Evolutionary conservation across 2,797 vertebrate species (phyloP).

Genomic region (Artibeus lituratus): DNA sequence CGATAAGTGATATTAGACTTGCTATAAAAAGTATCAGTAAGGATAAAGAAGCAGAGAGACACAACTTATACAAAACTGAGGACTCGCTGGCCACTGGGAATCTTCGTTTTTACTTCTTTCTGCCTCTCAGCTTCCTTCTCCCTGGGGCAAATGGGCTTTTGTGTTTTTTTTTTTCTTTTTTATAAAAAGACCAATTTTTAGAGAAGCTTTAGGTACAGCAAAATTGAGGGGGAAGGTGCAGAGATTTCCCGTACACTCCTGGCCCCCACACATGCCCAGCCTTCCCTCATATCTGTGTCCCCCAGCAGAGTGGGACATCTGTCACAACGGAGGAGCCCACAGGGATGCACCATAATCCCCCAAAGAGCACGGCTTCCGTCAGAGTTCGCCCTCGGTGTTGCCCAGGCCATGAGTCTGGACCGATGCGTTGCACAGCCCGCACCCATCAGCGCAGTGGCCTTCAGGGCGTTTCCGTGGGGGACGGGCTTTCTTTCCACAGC

Average conservation of each 20-base stretch:
- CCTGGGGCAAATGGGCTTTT: neutral
- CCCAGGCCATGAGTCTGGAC: neutral
- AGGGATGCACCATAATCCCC: fast-evolving
- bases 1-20: neutral
- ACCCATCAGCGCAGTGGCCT: neutral
- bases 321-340: neutral
- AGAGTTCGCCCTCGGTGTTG: too few species aligned
- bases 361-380: neutral
- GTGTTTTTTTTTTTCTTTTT: neutral
- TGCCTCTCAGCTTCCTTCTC: neutral
- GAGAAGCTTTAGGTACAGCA: neutral
- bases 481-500: neutral
- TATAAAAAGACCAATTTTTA: neutral
- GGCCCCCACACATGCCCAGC: too few species aligned
- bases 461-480: neutral
- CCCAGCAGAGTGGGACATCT: neutral
- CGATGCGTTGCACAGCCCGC: neutral
- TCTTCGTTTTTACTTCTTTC: neutral
- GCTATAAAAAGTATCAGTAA: neutral
- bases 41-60: neutral
- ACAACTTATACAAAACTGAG: neutral
- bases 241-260: neutral
- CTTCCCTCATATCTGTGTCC: neutral
- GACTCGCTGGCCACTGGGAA: fast-evolving
- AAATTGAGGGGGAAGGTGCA: neutral